phyloP scores from a whole-genome alignment of 2,113 vertebrate genomes.

The Salvelinus sp. region DNA sequence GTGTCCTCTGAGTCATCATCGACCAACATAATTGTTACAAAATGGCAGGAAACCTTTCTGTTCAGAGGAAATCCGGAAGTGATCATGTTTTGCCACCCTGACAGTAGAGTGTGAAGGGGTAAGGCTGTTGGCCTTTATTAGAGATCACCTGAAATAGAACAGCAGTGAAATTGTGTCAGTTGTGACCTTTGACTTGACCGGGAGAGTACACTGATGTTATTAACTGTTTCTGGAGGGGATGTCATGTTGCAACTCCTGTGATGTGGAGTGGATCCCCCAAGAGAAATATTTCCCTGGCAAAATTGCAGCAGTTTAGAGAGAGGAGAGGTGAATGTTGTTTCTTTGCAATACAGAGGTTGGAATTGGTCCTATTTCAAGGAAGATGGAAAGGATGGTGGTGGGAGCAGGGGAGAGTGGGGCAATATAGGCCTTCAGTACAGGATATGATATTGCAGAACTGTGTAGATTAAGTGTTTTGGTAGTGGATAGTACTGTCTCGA shows the following conservation, averaged over 20 bases:
- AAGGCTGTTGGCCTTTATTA: constrained; percentile 45
- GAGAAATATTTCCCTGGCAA: background rate
- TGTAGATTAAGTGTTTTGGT: constrained; percentile 31
- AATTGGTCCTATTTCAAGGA: constrained; percentile 12
- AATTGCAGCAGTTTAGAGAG: constrained; percentile 19
- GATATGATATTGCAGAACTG: constrained; percentile 35
- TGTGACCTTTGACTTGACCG: constrained; percentile 56
- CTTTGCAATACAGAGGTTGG: constrained; percentile 15
- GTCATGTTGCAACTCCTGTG: background rate
- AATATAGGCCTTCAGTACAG: constrained; percentile 27
- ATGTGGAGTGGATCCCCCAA: background rate
- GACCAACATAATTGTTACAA: background rate
- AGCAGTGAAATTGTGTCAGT: constrained; percentile 35
- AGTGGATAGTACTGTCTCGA: constrained; percentile 16
- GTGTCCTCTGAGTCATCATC: background rate
- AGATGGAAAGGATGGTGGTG: constrained; percentile 11
- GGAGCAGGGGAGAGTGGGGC: background rate
- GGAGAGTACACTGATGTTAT: constrained; percentile 36
- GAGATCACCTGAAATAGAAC: constrained; percentile 47
- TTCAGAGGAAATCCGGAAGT: constrained; percentile 12
- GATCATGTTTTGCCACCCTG: constrained; percentile 42
- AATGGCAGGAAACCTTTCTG: background rate
- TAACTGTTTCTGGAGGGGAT: constrained; percentile 43
- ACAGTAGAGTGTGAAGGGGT: constrained; percentile 29
- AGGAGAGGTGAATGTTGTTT: constrained; percentile 11